These are phyloP conservation scores for Babyrousa celebensis DNA, from an alignment of 2,797 vertebrate species.

Conservation along the genomic window DNA sequence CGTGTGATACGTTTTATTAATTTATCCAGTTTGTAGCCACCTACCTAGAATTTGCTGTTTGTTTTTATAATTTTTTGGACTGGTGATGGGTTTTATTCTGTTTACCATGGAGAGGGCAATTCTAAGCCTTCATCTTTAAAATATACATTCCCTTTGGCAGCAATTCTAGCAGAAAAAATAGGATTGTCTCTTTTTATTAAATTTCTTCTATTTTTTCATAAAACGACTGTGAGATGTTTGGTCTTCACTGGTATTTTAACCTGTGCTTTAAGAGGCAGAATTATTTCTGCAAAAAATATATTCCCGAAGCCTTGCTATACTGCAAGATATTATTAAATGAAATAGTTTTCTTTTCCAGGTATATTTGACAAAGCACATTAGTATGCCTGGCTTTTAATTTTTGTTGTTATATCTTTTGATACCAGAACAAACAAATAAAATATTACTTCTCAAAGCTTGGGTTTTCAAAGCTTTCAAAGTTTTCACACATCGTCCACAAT, in stretches of 20 bases:
- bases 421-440: slow-evolving; percentile 3
- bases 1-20: slow-evolving; percentile 74
- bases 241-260: slow-evolving; percentile 44
- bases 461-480: slow-evolving; percentile 1
- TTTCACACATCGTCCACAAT: not conserved
- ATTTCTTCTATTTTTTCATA: slow-evolving; percentile 68
- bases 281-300: slow-evolving; percentile 50
- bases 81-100: slow-evolving; percentile 78
- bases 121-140: slow-evolving; percentile 73
- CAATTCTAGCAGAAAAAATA: slow-evolving; percentile 72
- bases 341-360: slow-evolving; percentile 38
- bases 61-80: slow-evolving; percentile 81
- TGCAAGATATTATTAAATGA: not conserved
- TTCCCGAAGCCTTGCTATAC: not conserved
- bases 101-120: slow-evolving; percentile 75
- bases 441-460: not conserved
- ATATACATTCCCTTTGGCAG: slow-evolving; percentile 18
- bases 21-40: slow-evolving; percentile 75
- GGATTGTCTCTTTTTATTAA: slow-evolving; percentile 63
- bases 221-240: slow-evolving; percentile 31
- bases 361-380: slow-evolving; percentile 38
- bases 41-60: slow-evolving; percentile 79
- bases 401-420: slow-evolving; percentile 56
- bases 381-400: not conserved
- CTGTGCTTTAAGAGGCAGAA: not conserved